A percentile compares a stretch with the other conserved stretches of the same genome.
Evolutionary conservation across 2,888 invertebrate genomes (phyloP).

Genomic region (Sympetrum striolatum): DNA sequence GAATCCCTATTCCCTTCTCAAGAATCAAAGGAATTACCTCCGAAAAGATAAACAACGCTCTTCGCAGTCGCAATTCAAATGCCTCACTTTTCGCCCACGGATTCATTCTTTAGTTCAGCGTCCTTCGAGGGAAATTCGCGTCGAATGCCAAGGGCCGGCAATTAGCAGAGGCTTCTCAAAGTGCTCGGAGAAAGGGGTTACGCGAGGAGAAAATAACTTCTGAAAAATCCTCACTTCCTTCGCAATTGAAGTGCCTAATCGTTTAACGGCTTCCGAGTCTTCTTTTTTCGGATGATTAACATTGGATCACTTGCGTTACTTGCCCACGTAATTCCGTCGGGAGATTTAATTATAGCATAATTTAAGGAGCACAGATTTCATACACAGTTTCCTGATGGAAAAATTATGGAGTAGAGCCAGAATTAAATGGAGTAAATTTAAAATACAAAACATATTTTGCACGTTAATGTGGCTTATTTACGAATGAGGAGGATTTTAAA

Average conservation of each 20-base stretch:
- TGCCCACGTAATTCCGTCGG: no score
- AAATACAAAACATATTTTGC: no score
- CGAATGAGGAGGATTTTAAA: no score
- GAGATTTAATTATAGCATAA: no score
- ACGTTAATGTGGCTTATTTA: no score
- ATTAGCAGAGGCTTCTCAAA: not conserved
- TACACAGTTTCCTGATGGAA: no score
- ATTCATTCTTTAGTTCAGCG: not conserved
- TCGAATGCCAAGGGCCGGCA: not conserved
- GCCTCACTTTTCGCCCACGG: not conserved
- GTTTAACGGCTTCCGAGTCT: not conserved
- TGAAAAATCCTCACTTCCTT: not conserved
- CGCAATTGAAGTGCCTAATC: conserved; percentile 14
- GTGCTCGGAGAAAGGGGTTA: not conserved
- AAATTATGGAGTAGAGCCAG: no score
- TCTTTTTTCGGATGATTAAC: not conserved
- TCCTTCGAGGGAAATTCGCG: not conserved
- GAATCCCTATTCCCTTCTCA: not conserved
- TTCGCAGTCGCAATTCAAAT: not conserved
- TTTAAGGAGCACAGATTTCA: no score
- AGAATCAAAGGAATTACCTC: not conserved
- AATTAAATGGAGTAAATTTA: no score
- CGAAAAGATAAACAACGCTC: conserved; percentile 9
- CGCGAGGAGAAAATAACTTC: not conserved
- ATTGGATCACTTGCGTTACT: no score